These are phyloP conservation scores for Oceanodroma tethys DNA, from an alignment of 2,113 vertebrate genomes.

Conservation along the genomic window DNA sequence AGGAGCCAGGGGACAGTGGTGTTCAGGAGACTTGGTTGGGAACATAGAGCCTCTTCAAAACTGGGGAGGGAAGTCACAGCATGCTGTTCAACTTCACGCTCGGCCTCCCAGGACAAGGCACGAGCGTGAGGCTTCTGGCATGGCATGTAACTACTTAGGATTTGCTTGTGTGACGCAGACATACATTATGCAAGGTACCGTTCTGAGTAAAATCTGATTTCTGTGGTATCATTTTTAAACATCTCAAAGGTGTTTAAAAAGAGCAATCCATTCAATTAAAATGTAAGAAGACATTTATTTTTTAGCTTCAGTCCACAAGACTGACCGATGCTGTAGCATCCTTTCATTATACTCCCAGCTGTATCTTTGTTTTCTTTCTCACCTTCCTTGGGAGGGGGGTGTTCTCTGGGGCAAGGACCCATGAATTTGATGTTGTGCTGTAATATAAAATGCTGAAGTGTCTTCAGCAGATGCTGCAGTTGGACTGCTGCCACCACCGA, in stretches of 20 bases:
- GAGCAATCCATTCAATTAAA: not conserved
- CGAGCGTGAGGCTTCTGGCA: rapidly evolving
- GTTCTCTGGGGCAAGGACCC: not conserved
- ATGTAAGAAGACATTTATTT: not conserved
- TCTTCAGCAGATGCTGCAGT: not conserved
- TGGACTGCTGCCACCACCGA: not conserved
- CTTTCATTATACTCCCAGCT: not conserved
- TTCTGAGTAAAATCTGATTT: not conserved
- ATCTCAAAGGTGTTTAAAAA: not conserved
- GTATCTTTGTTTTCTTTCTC: not conserved
- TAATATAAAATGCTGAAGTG: not conserved
- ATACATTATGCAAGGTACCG: rapidly evolving
- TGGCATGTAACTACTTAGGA: rapidly evolving
- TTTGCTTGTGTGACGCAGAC: not conserved
- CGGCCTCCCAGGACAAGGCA: not conserved
- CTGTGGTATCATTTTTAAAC: not conserved
- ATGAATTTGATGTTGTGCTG: not conserved
- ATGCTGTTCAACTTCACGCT: not conserved
- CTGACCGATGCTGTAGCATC: not conserved
- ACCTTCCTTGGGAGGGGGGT: not conserved
- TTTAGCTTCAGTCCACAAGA: not conserved
- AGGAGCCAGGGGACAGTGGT: not conserved
- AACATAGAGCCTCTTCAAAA: rapidly evolving
- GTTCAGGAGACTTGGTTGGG: rapidly evolving
- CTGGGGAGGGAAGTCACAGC: too few relatives aligned